Percentiles rank a stretch among this genome's conserved stretches.
Evolutionary conservation across 2,797 vertebrate species (phyloP).

Genomic region (Lacerta viridis): DNA sequence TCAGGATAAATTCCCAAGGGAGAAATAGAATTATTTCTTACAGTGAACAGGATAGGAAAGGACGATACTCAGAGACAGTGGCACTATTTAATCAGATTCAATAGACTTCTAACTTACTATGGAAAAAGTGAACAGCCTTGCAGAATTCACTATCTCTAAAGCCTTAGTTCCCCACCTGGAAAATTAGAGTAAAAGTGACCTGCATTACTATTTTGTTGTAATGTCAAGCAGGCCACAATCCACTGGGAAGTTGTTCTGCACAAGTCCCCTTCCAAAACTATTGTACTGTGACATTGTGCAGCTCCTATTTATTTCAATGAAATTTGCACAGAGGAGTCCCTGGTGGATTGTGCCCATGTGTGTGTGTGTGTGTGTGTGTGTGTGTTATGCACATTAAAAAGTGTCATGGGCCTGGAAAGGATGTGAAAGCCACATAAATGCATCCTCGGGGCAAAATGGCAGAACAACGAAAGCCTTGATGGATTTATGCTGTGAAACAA

Average conservation of each 20-base stretch:
- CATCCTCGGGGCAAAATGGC: constrained; percentile 69
- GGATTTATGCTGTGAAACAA: constrained; percentile 73
- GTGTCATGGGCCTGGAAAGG: constrained; percentile 32
- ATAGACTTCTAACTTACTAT: no score
- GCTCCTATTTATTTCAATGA: not conserved
- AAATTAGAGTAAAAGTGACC: not conserved
- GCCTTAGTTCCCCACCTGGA: not conserved
- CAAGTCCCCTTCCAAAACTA: not conserved
- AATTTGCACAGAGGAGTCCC: constrained; percentile 49
- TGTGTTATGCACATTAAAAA: constrained; percentile 21
- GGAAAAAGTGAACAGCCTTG: not conserved
- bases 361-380: not conserved
- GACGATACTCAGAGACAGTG: constrained; percentile 10
- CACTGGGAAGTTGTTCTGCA: not conserved
- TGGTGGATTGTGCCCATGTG: constrained; percentile 17
- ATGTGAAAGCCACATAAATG: constrained; percentile 66
- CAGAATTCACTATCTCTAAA: not conserved
- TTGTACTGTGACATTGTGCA: not conserved
- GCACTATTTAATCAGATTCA: not conserved
- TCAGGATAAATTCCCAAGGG: constrained; percentile 2
- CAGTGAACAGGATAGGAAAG: not conserved
- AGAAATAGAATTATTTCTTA: constrained; percentile 26
- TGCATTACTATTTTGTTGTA: not conserved
- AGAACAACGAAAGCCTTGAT: constrained; percentile 63
- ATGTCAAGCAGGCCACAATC: constrained; percentile 2